Evolutionary conservation across 2,113 vertebrate genomes (phyloP), one percentile per base, ranked within the genome.

Genomic region (Ovis canadensis): DNA sequence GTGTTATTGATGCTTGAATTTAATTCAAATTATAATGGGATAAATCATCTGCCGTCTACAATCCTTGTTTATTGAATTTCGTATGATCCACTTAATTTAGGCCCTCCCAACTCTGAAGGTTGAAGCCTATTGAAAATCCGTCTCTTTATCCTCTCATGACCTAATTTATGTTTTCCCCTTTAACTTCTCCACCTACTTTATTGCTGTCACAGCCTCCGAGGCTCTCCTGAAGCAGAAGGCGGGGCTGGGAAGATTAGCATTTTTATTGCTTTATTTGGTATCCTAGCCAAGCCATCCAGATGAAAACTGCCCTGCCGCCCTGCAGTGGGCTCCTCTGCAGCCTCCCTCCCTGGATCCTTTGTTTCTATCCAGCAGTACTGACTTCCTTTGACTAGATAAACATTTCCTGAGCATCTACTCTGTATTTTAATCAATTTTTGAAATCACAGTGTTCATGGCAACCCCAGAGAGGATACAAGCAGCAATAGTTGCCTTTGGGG

Each of bases 1-100:
- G 55, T 50, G 43, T 85, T 97, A 96, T 80, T 88, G 98, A 96
- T 23, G 90, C 92, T 88, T 5, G 16, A 6, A 78, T 89, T 93
- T 87, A 94, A 95, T 90, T 97, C 96, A 91, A 81, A 97, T 98
- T 97, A 93, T 91, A 96, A 95, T 90, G 89, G 95, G 93, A 96
- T 95, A 94, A 94, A 91, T 88, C 88, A 88, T 36, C 57, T 33
- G 55, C 93, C 17, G 0, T 29, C 96, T 36, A 7, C 91, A 80
- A 67, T 94, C 95, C 96, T 91, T 88, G 95, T 90, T 96, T 97
- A 97, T 95, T 85, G 97, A 88, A 91, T 85, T 97, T 67, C 6
- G 6, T 81, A 64, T 71, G 95, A 98, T 96, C 96, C 96, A 60
- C 96, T 97, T 91, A 96, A 96, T 91, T 96, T 86, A 33, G 91